phyloP scores from a whole-genome alignment of 2,888 invertebrate species.

The Theretra japonica region DNA sequence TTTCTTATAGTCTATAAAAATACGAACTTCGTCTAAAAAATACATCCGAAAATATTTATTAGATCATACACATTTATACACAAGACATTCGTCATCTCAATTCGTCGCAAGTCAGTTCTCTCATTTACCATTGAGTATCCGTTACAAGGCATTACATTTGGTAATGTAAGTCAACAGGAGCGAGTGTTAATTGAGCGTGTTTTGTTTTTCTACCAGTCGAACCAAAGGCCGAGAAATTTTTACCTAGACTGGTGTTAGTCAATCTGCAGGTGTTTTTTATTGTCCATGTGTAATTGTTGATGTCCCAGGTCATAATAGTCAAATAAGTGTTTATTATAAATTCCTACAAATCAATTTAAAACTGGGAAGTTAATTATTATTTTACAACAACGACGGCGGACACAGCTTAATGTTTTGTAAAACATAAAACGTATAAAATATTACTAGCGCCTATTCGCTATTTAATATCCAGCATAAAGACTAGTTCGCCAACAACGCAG shows the following conservation, averaged over 20 bases:
- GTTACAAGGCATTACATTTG: slow-evolving; percentile 49
- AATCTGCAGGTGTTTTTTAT: slow-evolving; percentile 4
- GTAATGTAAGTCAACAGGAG: slow-evolving; percentile 63
- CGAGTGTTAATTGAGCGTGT: slow-evolving; percentile 52
- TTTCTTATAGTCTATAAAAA: too few relatives aligned
- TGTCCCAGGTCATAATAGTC: too few relatives aligned
- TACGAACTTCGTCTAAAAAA: too few relatives aligned
- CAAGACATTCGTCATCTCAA: too few relatives aligned
- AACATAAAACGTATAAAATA: not conserved
- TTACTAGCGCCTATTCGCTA: not conserved
- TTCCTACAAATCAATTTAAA: slow-evolving; percentile 9
- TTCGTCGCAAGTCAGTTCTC: slow-evolving; percentile 33
- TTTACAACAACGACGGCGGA: not conserved
- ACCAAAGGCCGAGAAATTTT: slow-evolving; percentile 55
- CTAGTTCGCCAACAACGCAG: slow-evolving; percentile 1
- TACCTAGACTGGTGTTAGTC: slow-evolving; percentile 48
- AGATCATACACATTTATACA: too few relatives aligned
- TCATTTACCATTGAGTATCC: slow-evolving; percentile 13
- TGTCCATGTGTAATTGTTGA: not conserved
- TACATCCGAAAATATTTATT: too few relatives aligned
- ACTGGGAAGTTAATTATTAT: not conserved
- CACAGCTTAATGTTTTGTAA: not conserved
- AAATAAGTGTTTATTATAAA: too few relatives aligned
- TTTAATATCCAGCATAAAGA: slow-evolving; percentile 5
- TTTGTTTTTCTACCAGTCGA: slow-evolving; percentile 47